A percentile compares a stretch with the other conserved stretches of the same genome.
Evolutionary conservation across 2,888 invertebrate genomes (phyloP).

Genomic region (Capitulum mitella): DNA sequence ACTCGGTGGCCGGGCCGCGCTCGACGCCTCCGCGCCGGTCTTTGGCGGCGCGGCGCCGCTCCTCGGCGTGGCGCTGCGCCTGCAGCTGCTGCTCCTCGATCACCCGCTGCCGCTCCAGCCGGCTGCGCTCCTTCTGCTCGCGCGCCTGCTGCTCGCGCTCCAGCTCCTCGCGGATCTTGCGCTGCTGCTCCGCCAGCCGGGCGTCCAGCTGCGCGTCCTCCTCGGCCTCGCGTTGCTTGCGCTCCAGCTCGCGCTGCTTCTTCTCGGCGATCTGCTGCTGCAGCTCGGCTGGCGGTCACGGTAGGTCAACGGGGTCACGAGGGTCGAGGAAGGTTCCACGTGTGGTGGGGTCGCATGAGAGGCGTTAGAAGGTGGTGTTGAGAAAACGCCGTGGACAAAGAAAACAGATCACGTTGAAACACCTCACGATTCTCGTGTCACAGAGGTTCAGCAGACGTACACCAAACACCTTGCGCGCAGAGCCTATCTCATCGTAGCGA

Average conservation of each 20-base stretch:
- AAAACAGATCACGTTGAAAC: too few relatives aligned
- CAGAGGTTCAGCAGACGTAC: too few relatives aligned
- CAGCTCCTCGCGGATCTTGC: background rate
- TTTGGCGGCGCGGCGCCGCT: background rate
- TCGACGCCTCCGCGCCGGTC: background rate
- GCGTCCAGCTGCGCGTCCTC: background rate
- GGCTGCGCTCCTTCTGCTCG: background rate
- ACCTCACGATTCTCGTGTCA: too few relatives aligned
- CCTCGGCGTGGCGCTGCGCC: background rate
- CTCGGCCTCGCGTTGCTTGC: background rate
- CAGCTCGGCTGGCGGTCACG: background rate
- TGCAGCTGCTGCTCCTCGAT: constrained; percentile 14
- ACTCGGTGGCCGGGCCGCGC: background rate
- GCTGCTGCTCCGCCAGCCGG: background rate
- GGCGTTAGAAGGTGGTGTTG: too few relatives aligned
- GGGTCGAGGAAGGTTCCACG: too few relatives aligned
- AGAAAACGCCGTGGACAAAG: too few relatives aligned
- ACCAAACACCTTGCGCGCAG: too few relatives aligned
- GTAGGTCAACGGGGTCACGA: background rate
- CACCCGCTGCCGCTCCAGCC: background rate
- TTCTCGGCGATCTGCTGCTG: constrained; percentile 18
- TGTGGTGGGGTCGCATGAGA: too few relatives aligned
- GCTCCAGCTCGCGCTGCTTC: background rate
- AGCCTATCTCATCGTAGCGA: too few relatives aligned
- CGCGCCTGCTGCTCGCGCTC: background rate